Evolutionary conservation across 2,888 invertebrate genomes (phyloP), one percentile per base, ranked within the genome.

Genomic region (Steromphala cineraria): DNA sequence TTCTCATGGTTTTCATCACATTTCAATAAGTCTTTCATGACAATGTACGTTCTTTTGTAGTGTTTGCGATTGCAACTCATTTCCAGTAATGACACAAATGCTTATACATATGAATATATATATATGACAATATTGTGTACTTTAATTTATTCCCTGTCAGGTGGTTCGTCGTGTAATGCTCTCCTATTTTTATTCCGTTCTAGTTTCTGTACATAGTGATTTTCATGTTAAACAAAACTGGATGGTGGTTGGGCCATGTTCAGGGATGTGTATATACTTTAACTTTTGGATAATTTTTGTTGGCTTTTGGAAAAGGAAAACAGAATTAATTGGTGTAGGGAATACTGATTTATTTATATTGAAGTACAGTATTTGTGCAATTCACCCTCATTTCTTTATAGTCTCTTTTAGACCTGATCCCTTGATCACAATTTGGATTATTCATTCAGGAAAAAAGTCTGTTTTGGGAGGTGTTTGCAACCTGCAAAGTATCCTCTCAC

Each of bases 1-100:
- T 62, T 24, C 46, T 10, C 28, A 62, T 15, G 24, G 62, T 62
- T 62, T 62, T 62, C 62, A 62, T 62, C 62, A 62, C 24, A 28
- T 28, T 62, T 62, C 62, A 24, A 62, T 62, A 62, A 62, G 62
- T 62, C 62, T 62, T 62, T 62, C 62, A 62, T 28, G 62, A 62
- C 62, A 28, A 62, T 62, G 62, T 62, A 28, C n/a, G 24, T 24
- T 62, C 13, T 13, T 62, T 62, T 62, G 15, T 62, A 28, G 28
- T 62, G 24, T 24, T 62, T 28, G 28, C 15, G n/a, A 28, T 62
- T 10, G 28, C 62, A 24, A 62, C 62, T 28, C 28, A 62, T 62
- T 62, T 62, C 62, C 62, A 62, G 13, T 62, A 62, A 28, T 62
- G 62, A 62, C 24, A 62, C 62, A 62, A 62, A 28, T 17, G 62